Base-by-base conservation (phyloP, 1,140 invertebrate genomes). In the Ctenoplectra terminalis region DNA sequence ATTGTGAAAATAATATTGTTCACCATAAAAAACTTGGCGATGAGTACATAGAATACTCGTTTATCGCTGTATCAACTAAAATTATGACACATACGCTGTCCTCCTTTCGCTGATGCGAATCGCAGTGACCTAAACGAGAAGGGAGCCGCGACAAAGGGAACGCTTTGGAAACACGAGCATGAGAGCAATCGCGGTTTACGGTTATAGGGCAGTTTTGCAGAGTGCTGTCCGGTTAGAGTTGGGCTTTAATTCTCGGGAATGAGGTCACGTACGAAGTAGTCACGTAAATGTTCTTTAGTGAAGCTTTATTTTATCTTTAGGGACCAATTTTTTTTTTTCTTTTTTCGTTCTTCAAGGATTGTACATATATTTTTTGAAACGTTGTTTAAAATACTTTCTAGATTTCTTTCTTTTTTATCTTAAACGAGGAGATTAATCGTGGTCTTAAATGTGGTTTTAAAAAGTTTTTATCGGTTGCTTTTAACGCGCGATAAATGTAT, bases 101-200 rank as follows among this genome's bases (percentile, higher is more conserved):
- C 60, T 40, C 23, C 20, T 29, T 69, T 43, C n/a, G 52, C 17
- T 15, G 34, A 72, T 29, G 54, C 26, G 40, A 31, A 46, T 31
- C 43, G 2, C 23, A 13, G n/a, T 34, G 43, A 61, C 58, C 56
- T 61, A 48, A 61, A 34, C 43, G 56, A 56, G 34, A 20, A 8
- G 56, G 17, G 13, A 23, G 34, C 11, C n/a, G 15, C 34, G 34
- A 72, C 54, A 23, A 31, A 50, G 58, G 56, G 58, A 31, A 61
- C 56, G n/a, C 43, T 61, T 74, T 74, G 58, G 37, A 63, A 37
- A 74, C 26, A 46, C 71, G 40, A 63, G 43, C 56, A 50, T 58
- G 52, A 23, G 52, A 72, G 71, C 43, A 74, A 61, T 74, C 60
- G 71, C 40, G 43, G 71, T 74, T 74, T 74, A 74, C 43, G 60